A percentile compares a stretch with the other conserved stretches of the same genome.
These are phyloP conservation scores for Sylvicapra grimmia DNA, from an alignment of 2,113 vertebrate genomes.

Conservation along the genomic window DNA sequence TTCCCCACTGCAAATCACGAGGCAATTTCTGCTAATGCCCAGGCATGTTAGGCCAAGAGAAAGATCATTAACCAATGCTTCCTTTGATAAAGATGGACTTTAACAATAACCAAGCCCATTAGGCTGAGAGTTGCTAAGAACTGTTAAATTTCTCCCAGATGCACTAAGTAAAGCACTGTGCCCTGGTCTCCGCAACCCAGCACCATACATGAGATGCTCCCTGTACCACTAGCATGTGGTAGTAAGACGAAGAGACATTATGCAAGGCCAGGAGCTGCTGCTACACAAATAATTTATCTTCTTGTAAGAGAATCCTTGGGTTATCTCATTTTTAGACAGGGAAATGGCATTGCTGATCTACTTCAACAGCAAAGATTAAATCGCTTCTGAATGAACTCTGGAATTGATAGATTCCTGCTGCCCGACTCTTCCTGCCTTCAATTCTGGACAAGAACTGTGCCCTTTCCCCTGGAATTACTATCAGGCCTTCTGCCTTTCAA, in stretches of 20 bases:
- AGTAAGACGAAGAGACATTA: not conserved
- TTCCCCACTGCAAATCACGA: constrained; percentile 68
- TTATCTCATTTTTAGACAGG: constrained; percentile 35
- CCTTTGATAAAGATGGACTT: constrained; percentile 67
- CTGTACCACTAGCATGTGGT: not conserved
- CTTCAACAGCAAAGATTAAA: constrained; percentile 29
- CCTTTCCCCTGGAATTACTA: not conserved
- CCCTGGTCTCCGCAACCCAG: not conserved
- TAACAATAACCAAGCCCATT: not conserved
- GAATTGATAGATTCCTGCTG: not conserved
- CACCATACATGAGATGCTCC: not conserved
- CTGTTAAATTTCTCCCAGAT: not conserved
- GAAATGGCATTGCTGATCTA: not conserved
- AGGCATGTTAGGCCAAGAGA: constrained; percentile 56
- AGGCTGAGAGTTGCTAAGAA: constrained; percentile 11
- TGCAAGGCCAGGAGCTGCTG: not conserved
- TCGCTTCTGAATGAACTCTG: not conserved
- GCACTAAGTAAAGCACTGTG: not conserved
- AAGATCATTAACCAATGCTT: constrained; percentile 60
- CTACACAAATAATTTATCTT: constrained; percentile 7
- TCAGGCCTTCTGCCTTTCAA: not conserved
- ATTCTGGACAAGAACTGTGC: not conserved
- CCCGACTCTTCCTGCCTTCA: not conserved
- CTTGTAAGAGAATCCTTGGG: constrained; percentile 15
- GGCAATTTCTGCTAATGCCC: constrained; percentile 62